Conservation (phyloP, 2,113 vertebrate genomes). For the Trachemys scripta region DNA sequence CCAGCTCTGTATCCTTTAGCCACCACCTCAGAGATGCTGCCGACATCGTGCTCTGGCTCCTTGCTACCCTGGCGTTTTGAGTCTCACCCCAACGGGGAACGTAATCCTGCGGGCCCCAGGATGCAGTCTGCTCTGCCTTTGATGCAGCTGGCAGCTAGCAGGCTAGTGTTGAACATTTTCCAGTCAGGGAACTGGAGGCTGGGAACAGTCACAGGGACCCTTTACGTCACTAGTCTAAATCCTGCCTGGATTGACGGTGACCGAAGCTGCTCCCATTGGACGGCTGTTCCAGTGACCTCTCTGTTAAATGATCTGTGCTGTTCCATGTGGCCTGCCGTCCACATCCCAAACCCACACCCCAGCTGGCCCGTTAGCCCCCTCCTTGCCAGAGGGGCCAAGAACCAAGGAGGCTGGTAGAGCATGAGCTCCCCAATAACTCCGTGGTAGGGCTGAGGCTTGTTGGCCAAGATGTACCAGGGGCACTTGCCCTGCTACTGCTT, state of each 20-base stretch:
- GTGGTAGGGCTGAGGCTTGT: neutral
- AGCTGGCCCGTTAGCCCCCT: neutral
- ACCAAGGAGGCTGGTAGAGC: neutral
- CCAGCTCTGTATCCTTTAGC: slow-evolving; percentile 94
- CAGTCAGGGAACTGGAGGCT: neutral
- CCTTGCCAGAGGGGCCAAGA: neutral
- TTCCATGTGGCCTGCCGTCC: neutral
- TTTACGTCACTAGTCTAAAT: neutral
- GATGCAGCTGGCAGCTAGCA: neutral
- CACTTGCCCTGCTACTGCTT: neutral
- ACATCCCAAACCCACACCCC: accelerated
- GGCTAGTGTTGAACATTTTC: neutral
- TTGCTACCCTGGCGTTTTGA: neutral
- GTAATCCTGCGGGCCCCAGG: neutral
- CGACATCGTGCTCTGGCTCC: neutral
- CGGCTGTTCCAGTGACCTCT: neutral
- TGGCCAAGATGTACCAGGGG: neutral
- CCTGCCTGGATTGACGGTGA: neutral
- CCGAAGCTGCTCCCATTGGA: neutral
- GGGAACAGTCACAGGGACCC: neutral
- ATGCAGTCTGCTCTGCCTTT: too few species aligned
- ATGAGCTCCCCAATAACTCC: neutral
- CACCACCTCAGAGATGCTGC: neutral
- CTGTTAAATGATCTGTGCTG: neutral
- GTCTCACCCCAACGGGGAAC: neutral